Evolutionary conservation across 2,797 vertebrate species (phyloP).

Genomic region (Microchirus variegatus): DNA sequence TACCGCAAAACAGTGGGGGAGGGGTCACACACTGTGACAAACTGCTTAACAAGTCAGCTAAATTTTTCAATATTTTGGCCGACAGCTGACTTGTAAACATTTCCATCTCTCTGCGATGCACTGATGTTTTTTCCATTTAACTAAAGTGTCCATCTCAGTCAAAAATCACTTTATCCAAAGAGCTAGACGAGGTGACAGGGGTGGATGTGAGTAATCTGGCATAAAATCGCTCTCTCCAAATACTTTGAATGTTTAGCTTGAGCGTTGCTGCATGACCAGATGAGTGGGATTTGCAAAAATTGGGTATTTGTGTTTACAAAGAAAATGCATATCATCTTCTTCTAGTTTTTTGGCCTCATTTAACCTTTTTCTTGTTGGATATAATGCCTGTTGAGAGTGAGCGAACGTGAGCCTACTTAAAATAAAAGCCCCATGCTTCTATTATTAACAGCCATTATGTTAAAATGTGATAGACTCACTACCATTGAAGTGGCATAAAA

Average conservation of each 20-base stretch:
- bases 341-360: no score
- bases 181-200: slow-evolving; percentile 38
- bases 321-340: no score
- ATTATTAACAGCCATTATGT: no score
- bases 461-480: no score
- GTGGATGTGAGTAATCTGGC: slow-evolving; percentile 43
- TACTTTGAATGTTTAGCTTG: slow-evolving; percentile 50
- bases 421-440: no score
- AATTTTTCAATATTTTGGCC: slow-evolving; percentile 15
- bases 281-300: slow-evolving; percentile 45
- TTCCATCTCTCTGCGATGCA: slow-evolving; percentile 6
- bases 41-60: slow-evolving; percentile 20
- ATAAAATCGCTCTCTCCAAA: slow-evolving; percentile 51
- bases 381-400: no score
- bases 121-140: slow-evolving; percentile 16
- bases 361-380: no score
- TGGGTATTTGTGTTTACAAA: slow-evolving; percentile 1
- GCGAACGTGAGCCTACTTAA: no score
- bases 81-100: slow-evolving; percentile 9
- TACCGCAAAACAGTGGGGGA: slow-evolving; percentile 18
- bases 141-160: slow-evolving; percentile 32
- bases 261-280: slow-evolving; percentile 44
- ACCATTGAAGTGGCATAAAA: no score
- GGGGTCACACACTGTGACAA: slow-evolving; percentile 1
- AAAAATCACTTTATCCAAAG: slow-evolving; percentile 32